These are phyloP conservation scores for Empis stercorea DNA, from an alignment of 2,888 invertebrate genomes.

Conservation along the genomic window DNA sequence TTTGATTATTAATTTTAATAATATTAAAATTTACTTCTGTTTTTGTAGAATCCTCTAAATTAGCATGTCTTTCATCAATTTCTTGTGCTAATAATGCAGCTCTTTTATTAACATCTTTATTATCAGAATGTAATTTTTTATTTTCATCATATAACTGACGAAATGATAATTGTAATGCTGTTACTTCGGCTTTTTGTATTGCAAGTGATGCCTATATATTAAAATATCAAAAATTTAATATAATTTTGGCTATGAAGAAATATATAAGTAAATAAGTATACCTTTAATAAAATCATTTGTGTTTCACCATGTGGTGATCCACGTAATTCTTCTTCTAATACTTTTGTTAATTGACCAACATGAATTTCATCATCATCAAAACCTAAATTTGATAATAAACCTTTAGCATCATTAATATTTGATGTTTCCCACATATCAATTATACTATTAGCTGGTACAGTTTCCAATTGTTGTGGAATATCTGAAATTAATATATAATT, in stretches of 20 bases:
- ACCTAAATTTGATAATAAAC: slow-evolving; percentile 53
- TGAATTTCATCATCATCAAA: slow-evolving; percentile 46
- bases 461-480: slow-evolving; percentile 26
- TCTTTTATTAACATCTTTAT: slow-evolving; percentile 69
- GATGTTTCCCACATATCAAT: slow-evolving; percentile 62
- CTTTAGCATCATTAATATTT: slow-evolving; percentile 50
- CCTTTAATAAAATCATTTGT: slow-evolving; percentile 25
- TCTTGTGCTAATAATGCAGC: slow-evolving; percentile 75
- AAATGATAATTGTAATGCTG: slow-evolving; percentile 43
- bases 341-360: slow-evolving; percentile 48
- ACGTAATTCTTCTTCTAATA: slow-evolving; percentile 54
- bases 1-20: no score
- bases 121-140: slow-evolving; percentile 65
- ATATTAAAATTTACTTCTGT: slow-evolving; percentile 25
- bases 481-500: slow-evolving; percentile 12
- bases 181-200: slow-evolving; percentile 54
- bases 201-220: slow-evolving; percentile 54
- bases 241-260: no score
- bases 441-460: slow-evolving; percentile 40
- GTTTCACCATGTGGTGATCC: slow-evolving; percentile 33
- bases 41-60: slow-evolving; percentile 64
- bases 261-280: no score
- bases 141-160: slow-evolving; percentile 63
- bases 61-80: slow-evolving; percentile 78
- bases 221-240: no score